Conservation (phyloP, 1,140 invertebrate species). For the Diabrotica virgifera region DNA sequence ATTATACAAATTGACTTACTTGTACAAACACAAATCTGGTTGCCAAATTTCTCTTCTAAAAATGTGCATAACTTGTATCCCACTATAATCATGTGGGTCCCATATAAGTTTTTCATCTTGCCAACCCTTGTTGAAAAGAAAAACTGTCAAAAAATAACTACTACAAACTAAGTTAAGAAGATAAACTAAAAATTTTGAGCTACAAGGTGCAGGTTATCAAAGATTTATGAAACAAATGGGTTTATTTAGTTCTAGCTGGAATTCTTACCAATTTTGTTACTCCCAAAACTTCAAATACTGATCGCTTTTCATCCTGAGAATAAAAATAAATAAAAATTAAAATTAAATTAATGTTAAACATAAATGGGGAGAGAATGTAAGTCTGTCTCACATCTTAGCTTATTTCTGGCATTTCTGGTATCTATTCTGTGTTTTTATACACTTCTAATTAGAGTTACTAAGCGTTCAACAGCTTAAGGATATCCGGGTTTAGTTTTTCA, state of each 20-base stretch:
- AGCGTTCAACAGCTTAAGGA: too few species aligned
- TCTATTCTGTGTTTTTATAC: too few species aligned
- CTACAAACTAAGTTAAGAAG: background rate
- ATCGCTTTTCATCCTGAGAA: slow-evolving; percentile 42
- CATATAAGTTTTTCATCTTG: slow-evolving; percentile 46
- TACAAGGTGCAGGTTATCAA: too few species aligned
- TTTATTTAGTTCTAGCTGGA: background rate
- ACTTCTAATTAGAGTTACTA: too few species aligned
- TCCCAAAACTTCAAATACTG: slow-evolving; percentile 35
- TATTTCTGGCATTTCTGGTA: too few species aligned
- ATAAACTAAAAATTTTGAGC: background rate
- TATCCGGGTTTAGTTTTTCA: too few species aligned
- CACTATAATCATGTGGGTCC: slow-evolving; percentile 43
- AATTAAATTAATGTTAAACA: too few species aligned
- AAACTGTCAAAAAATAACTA: background rate
- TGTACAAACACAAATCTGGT: slow-evolving; percentile 47
- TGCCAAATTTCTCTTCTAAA: slow-evolving; percentile 47
- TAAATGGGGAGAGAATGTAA: too few species aligned
- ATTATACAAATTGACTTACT: slow-evolving; percentile 38
- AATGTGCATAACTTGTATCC: slow-evolving; percentile 40
- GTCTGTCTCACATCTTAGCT: too few species aligned
- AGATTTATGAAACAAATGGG: too few species aligned
- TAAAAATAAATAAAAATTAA: slow-evolving; percentile 25
- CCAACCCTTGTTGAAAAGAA: slow-evolving; percentile 37
- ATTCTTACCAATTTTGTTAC: slow-evolving; percentile 39